Percentiles rank a stretch among this genome's conserved stretches.
These are phyloP conservation scores for Dasyornis broadbenti DNA, from an alignment of 2,113 vertebrate genomes.

Conservation along the genomic window DNA sequence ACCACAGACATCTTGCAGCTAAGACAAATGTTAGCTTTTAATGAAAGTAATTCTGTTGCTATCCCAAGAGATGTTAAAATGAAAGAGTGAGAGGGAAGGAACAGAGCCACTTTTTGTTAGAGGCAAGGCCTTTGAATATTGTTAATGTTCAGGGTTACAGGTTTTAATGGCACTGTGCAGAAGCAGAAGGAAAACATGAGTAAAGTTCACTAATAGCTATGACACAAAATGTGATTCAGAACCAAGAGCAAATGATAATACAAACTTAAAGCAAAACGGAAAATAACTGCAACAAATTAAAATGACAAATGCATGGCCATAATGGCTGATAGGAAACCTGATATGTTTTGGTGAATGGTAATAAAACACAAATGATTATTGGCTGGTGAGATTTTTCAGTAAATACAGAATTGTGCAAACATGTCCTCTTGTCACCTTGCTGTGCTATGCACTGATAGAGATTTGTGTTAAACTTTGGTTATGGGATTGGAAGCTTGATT, in stretches of 20 bases:
- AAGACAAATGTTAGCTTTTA: constrained; percentile 65
- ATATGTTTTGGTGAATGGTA: constrained; percentile 55
- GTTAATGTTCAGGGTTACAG: constrained; percentile 71
- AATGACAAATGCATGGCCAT: constrained; percentile 73
- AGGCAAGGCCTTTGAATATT: constrained; percentile 74
- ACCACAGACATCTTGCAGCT: constrained; percentile 85
- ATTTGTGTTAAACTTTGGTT: neutral
- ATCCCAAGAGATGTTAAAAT: constrained; percentile 43
- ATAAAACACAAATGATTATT: constrained; percentile 26
- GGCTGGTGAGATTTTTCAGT: constrained; percentile 30
- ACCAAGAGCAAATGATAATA: constrained; percentile 41
- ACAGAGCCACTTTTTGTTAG: constrained; percentile 66
- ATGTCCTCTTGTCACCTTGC: constrained; percentile 40
- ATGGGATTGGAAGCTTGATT: neutral
- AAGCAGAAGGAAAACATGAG: constrained; percentile 41
- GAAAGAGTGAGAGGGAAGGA: constrained; percentile 32
- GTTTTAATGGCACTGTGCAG: constrained; percentile 66
- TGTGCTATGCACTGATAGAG: neutral
- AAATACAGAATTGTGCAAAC: constrained; percentile 50
- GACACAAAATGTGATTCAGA: constrained; percentile 32
- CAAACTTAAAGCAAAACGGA: constrained; percentile 54
- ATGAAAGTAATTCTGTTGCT: constrained; percentile 65
- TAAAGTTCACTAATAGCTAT: constrained; percentile 44
- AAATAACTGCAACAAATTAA: constrained; percentile 73
- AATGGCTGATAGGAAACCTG: constrained; percentile 79